These are phyloP conservation scores for Gastrophryne carolinensis DNA, from an alignment of 2,797 vertebrate genomes.

Conservation along the genomic window DNA sequence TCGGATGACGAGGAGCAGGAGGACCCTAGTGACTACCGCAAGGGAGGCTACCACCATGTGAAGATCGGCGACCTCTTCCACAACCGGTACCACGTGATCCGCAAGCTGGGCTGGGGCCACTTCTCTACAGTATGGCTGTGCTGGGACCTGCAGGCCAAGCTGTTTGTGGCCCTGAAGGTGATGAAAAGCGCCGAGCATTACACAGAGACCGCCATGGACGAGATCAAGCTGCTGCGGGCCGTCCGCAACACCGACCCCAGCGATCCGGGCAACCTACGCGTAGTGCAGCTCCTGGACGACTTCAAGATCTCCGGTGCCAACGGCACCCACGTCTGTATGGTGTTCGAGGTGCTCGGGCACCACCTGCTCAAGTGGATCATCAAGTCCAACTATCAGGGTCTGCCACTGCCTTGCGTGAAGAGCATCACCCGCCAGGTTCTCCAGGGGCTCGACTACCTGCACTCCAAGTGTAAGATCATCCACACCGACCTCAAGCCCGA, in stretches of 20 bases:
- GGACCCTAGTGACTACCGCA: conserved; percentile 96
- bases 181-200: conserved; percentile 99
- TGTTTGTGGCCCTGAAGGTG: conserved; percentile 98
- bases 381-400: conserved; percentile 96
- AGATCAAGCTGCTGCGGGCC: conserved; percentile 91
- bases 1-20: conserved; percentile 97
- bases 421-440: conserved; percentile 95
- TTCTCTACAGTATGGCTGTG: conserved; percentile 98
- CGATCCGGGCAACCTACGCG: conserved; percentile 88
- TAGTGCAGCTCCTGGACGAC: conserved; percentile 94
- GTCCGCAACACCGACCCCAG: conserved; percentile 88
- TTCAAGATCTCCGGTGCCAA: conserved; percentile 97
- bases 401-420: conserved; percentile 90
- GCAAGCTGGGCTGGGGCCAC: conserved; percentile 97
- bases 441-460: conserved; percentile 94
- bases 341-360: conserved; percentile 96
- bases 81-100: conserved; percentile 91
- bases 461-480: conserved; percentile 94
- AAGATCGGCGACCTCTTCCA: conserved; percentile 95
- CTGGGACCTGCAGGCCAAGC: conserved; percentile 94
- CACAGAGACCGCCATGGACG: conserved; percentile 95
- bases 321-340: conserved; percentile 95
- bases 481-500: conserved; percentile 98
- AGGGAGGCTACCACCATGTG: conserved; percentile 90
- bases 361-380: conserved; percentile 98